Conservation (phyloP, 2,113 vertebrate species). For the Mugil cephalus region DNA sequence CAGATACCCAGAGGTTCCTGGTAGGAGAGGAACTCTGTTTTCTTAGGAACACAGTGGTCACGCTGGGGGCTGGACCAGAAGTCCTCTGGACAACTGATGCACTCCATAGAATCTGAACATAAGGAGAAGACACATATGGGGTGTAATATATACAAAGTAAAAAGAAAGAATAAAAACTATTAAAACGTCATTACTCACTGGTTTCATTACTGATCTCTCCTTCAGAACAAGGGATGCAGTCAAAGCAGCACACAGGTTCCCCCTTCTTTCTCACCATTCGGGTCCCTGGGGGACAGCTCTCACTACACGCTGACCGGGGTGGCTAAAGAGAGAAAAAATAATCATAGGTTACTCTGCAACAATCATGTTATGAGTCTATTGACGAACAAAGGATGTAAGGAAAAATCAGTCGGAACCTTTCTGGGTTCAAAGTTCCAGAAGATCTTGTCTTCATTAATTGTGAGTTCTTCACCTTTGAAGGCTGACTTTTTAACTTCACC, state of each 20-base stretch:
- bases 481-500: constrained; percentile 72
- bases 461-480: constrained; percentile 57
- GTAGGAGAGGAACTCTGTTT: constrained; percentile 73
- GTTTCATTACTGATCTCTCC: too few species aligned
- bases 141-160: too few species aligned
- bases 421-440: constrained; percentile 70
- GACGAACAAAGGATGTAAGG: background rate
- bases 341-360: background rate
- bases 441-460: constrained; percentile 69
- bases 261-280: constrained; percentile 74
- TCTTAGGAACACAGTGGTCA: too few species aligned
- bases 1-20: constrained; percentile 72
- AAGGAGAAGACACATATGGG: background rate
- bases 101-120: background rate
- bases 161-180: background rate
- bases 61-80: too few species aligned
- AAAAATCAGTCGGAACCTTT: constrained; percentile 45
- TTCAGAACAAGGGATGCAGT: too few species aligned
- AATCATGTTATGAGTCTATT: background rate
- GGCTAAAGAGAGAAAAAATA: constrained; percentile 50
- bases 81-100: too few species aligned
- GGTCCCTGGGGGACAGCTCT: constrained; percentile 80
- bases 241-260: constrained; percentile 73
- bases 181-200: background rate
- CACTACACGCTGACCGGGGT: constrained; percentile 78